Percentiles rank a stretch among this genome's conserved stretches.
Evolutionary conservation across 2,113 vertebrate genomes (phyloP).

Genomic region (Cervus canadensis): DNA sequence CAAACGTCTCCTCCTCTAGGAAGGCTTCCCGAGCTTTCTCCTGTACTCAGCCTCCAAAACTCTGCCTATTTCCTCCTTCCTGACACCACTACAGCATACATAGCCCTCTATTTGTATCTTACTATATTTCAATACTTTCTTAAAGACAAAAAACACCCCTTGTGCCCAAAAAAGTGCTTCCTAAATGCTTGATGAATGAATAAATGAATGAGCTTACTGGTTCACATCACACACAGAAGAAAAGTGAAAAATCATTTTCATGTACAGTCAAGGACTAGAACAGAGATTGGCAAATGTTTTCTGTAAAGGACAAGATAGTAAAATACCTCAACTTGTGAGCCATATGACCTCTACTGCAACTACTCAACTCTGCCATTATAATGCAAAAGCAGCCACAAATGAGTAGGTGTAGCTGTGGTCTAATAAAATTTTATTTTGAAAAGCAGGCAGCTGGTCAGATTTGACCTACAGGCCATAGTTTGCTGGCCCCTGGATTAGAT

Average conservation of each 20-base stretch:
- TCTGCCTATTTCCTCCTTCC: not conserved
- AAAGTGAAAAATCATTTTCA: not conserved
- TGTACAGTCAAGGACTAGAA: not conserved
- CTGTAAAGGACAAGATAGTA: not conserved
- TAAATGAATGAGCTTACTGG: not conserved
- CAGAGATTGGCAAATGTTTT: not conserved
- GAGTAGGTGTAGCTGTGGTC: not conserved
- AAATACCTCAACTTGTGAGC: not conserved
- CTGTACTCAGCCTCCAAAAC: not conserved
- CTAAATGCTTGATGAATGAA: not conserved
- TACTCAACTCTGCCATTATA: not conserved
- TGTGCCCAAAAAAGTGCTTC: not conserved
- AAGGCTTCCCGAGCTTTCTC: not conserved
- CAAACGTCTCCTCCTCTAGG: not conserved
- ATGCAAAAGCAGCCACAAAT: not conserved
- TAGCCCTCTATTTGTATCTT: not conserved
- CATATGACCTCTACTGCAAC: not conserved
- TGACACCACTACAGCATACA: not conserved
- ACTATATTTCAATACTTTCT: not conserved
- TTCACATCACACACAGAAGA: not conserved
- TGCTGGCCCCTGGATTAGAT: not conserved
- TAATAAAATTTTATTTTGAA: not conserved
- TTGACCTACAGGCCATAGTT: not conserved
- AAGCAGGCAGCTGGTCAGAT: not conserved
- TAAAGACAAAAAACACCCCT: not conserved